Conservation (phyloP, 2,888 invertebrate species). For the Heliothis peltigera region DNA sequence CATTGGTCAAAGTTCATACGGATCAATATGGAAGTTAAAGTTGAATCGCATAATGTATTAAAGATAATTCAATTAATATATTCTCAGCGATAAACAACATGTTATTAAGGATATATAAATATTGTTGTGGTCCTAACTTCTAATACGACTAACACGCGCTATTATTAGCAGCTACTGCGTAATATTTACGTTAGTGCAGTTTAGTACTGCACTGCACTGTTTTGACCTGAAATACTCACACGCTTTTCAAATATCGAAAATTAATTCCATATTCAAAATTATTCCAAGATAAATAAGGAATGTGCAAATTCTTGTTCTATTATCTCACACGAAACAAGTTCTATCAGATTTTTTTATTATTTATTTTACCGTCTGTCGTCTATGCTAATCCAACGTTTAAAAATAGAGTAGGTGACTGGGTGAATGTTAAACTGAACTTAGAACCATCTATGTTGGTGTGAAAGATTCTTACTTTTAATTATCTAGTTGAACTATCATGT, state of each 20-base stretch:
- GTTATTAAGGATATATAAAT: conserved; percentile 5
- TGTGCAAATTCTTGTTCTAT: conserved; percentile 18
- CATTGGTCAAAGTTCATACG: background rate
- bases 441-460: conserved; percentile 17
- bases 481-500: conserved; percentile 22
- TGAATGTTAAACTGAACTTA: conserved; percentile 2
- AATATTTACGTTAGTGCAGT: conserved; percentile 33
- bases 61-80: background rate
- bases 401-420: conserved; percentile 20
- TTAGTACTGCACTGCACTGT: conserved; percentile 6
- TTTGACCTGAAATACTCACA: conserved; percentile 5
- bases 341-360: conserved; percentile 32
- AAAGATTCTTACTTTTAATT: background rate
- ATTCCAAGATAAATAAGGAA: conserved; percentile 5
- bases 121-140: conserved; percentile 16
- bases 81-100: conserved; percentile 1
- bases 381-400: conserved; percentile 38
- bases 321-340: conserved; percentile 36
- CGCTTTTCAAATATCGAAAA: conserved; percentile 1
- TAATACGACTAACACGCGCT: conserved; percentile 12
- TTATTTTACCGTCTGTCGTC: conserved; percentile 8
- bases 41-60: background rate
- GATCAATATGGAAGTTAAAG: background rate
- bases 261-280: background rate
- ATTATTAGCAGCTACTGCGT: conserved; percentile 30